Evolutionary conservation across 2,797 vertebrate species (phyloP).

Genomic region (Merluccius polli): DNA sequence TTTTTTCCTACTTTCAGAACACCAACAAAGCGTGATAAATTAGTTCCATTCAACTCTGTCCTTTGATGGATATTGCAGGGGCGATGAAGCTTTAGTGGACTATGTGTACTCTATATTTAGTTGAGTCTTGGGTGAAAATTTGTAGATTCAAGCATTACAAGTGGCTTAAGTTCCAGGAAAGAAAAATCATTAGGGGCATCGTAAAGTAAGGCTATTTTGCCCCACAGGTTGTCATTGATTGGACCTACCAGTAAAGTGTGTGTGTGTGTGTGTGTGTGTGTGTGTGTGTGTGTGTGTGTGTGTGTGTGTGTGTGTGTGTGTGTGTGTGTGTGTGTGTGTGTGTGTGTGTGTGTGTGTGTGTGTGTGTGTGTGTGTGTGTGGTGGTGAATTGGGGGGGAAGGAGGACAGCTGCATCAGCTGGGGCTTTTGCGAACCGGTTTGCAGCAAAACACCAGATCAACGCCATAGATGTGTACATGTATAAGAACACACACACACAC

Average conservation of each 20-base stretch:
- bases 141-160: background rate
- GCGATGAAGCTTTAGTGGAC: too few species aligned
- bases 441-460: background rate
- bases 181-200: background rate
- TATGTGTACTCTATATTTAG: background rate
- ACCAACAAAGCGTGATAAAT: background rate
- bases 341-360: too few species aligned
- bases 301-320: too few species aligned
- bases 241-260: background rate
- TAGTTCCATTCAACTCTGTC: background rate
- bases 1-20: background rate
- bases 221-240: background rate
- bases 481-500: conserved; percentile 5
- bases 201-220: background rate
- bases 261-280: too few species aligned
- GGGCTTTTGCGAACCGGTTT: background rate
- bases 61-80: background rate
- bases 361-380: too few species aligned
- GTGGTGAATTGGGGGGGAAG: too few species aligned
- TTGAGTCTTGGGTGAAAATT: background rate
- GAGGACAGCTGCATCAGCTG: too few species aligned
- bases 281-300: too few species aligned
- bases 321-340: too few species aligned
- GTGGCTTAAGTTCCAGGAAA: background rate
- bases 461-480: background rate